Conservation (phyloP, 2,113 vertebrate genomes). For the human (Homo sapiens) region DNA sequence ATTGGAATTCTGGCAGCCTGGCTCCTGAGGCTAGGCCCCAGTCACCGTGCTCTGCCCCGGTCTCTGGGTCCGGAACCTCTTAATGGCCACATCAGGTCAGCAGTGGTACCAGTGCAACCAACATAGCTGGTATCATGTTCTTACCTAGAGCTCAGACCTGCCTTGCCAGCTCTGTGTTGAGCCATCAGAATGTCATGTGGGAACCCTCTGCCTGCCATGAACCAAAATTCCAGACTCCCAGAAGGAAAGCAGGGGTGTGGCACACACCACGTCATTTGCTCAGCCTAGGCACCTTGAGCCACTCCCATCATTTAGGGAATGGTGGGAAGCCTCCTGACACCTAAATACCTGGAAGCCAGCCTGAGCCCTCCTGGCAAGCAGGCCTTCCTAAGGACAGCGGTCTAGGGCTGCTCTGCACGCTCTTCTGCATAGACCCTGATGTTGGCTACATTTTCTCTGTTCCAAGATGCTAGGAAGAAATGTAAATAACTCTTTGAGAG, state of each 20-base stretch:
- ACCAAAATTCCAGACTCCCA: not conserved
- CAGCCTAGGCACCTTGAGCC: not conserved
- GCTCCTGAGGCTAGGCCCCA: not conserved
- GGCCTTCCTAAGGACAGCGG: not conserved
- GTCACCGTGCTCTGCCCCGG: not conserved
- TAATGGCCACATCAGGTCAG: not conserved
- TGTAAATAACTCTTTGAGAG: not conserved
- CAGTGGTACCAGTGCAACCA: not conserved
- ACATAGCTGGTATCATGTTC: too few relatives aligned
- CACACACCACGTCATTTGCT: not conserved
- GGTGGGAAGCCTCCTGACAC: not conserved
- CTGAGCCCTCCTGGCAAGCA: fast-evolving
- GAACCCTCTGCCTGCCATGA: too few relatives aligned
- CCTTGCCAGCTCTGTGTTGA: not conserved
- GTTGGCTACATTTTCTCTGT: not conserved
- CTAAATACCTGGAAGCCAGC: not conserved
- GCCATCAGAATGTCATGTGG: not conserved
- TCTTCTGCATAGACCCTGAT: not conserved
- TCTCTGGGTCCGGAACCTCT: not conserved
- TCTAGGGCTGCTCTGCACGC: not conserved
- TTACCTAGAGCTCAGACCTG: not conserved
- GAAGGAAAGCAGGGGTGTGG: not conserved
- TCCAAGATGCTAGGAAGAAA: not conserved
- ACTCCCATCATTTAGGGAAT: not conserved
- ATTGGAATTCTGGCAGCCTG: not conserved